phyloP scores from a whole-genome alignment of 2,113 vertebrate species.

The Sebastes fasciatus region DNA sequence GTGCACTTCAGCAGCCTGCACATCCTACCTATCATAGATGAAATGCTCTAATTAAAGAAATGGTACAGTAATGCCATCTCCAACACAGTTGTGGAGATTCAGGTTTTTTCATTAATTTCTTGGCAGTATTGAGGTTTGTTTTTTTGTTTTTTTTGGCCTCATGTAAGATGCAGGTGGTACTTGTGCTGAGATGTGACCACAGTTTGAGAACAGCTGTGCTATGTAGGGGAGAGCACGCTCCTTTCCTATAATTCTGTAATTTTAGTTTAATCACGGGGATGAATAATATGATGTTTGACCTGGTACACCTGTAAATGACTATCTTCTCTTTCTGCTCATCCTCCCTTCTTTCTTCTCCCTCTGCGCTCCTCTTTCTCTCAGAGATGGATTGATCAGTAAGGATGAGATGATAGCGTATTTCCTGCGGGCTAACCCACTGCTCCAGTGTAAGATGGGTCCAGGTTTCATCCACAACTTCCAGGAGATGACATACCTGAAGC shows the following conservation, averaged over 20 bases:
- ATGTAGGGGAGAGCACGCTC: background rate
- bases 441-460: slow-evolving; percentile 97
- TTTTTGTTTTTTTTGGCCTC: background rate
- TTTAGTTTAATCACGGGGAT: background rate
- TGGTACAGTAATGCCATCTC: background rate
- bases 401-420: slow-evolving; percentile 99
- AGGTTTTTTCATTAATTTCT: background rate
- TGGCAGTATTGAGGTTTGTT: background rate
- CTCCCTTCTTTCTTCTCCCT: background rate
- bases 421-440: slow-evolving; percentile 94
- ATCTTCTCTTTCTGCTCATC: background rate
- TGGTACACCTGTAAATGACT: background rate
- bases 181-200: background rate
- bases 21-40: background rate
- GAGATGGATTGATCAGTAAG: slow-evolving; percentile 97
- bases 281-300: background rate
- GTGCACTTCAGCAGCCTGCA: background rate
- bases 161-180: background rate
- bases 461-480: slow-evolving; percentile 98
- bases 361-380: slow-evolving; percentile 58
- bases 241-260: background rate
- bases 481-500: slow-evolving; percentile 97
- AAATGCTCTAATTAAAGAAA: background rate
- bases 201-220: too few relatives aligned
- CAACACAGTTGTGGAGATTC: background rate